Percentiles rank a stretch among this genome's conserved stretches.
Conservation (phyloP, 2,797 vertebrate species). For the Pipistrellus kuhlii region DNA sequence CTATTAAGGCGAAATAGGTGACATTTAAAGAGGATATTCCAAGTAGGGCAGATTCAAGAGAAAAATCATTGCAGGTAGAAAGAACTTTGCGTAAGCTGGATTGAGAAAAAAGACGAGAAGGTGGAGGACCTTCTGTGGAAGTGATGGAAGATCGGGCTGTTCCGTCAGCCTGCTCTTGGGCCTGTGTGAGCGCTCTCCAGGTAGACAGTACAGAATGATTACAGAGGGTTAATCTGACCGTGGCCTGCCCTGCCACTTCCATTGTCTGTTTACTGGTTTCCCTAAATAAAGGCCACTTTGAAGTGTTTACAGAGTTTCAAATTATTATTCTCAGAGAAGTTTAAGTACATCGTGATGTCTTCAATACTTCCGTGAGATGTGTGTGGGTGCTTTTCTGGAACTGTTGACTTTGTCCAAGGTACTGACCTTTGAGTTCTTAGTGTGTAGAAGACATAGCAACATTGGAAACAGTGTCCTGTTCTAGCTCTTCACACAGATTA, state of each 20-base stretch:
- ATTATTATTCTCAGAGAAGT: conserved; percentile 19
- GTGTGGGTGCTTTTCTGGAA: conserved; percentile 35
- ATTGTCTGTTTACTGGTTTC: neutral
- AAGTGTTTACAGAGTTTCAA: conserved; percentile 39
- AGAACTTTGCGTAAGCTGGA: neutral
- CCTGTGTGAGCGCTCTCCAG: neutral
- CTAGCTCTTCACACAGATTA: neutral
- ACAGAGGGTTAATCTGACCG: neutral
- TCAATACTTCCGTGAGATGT: conserved; percentile 32
- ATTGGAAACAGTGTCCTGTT: conserved; percentile 39
- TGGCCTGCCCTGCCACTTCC: neutral
- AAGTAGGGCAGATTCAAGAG: neutral
- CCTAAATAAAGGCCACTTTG: conserved; percentile 14
- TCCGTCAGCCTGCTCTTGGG: neutral
- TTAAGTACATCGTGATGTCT: conserved; percentile 35
- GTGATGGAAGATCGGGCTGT: neutral
- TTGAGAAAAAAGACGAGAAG: neutral
- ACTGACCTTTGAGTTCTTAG: conserved; percentile 55
- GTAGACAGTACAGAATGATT: neutral
- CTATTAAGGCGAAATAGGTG: conserved; percentile 29
- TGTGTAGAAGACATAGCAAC: conserved; percentile 62
- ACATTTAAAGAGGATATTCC: conserved; percentile 31
- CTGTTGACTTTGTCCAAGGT: conserved; percentile 59
- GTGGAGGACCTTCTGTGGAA: neutral
- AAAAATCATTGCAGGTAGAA: conserved; percentile 20